phyloP scores from a whole-genome alignment of 2,888 invertebrate genomes.

The Homarus gammarus region DNA sequence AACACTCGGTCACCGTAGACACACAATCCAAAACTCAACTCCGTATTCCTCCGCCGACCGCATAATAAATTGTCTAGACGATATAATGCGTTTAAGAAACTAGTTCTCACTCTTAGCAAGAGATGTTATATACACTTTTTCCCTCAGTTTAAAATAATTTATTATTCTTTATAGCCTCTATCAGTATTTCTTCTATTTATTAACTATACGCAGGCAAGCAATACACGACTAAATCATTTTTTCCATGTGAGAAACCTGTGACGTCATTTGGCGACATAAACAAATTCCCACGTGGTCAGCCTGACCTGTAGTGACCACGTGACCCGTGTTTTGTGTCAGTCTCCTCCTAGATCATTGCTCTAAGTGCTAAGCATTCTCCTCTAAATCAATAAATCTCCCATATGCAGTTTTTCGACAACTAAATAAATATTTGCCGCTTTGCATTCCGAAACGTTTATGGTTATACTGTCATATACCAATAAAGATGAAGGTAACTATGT shows the following conservation, averaged over 20 bases:
- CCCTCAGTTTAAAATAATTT: neutral
- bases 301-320: slow-evolving; percentile 72
- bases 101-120: slow-evolving; percentile 34
- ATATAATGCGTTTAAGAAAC: slow-evolving; percentile 67
- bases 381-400: neutral
- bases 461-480: neutral
- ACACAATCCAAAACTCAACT: slow-evolving; percentile 68
- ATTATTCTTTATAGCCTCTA: neutral
- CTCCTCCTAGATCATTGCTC: neutral
- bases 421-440: neutral
- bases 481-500: neutral
- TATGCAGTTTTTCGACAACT: neutral
- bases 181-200: neutral
- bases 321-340: slow-evolving; percentile 63
- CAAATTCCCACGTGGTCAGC: slow-evolving; percentile 75
- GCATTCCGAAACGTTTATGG: slow-evolving; percentile 2
- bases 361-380: neutral
- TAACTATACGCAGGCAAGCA: neutral
- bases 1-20: slow-evolving; percentile 65
- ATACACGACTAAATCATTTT: slow-evolving; percentile 6
- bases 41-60: slow-evolving; percentile 68
- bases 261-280: slow-evolving; percentile 75
- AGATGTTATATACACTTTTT: neutral
- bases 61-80: slow-evolving; percentile 75
- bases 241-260: slow-evolving; percentile 64